phyloP scores from a whole-genome alignment of 2,888 invertebrate species.

The Conomelus anceps region DNA sequence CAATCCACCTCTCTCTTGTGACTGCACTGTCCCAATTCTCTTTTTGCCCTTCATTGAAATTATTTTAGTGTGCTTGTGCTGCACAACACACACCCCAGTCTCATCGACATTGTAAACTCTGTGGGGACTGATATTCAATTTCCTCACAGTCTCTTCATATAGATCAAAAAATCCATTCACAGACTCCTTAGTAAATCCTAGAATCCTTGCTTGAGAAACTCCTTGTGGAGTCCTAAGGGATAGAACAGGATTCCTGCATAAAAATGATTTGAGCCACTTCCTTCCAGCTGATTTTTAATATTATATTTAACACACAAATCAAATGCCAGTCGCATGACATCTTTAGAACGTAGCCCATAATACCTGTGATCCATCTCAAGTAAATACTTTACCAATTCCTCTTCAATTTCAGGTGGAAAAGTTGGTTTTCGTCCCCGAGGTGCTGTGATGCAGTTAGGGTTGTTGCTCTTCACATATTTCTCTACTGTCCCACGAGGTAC shows the following conservation, averaged over 20 bases:
- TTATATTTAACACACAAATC: too few species aligned
- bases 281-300: slow-evolving; percentile 3
- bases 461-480: too few species aligned
- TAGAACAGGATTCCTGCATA: slow-evolving; percentile 23
- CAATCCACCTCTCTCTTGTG: too few species aligned
- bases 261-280: slow-evolving; percentile 21
- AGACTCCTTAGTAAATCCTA: too few species aligned
- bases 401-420: slow-evolving; percentile 1
- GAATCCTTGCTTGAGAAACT: too few species aligned
- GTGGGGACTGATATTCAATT: too few species aligned
- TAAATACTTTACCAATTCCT: too few species aligned
- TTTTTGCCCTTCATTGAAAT: slow-evolving; percentile 37
- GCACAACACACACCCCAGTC: too few species aligned
- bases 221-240: too few species aligned
- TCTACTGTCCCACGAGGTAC: too few species aligned
- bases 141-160: slow-evolving; percentile 25
- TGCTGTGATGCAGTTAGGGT: neutral
- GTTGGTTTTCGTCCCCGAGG: slow-evolving; percentile 14
- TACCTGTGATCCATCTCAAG: slow-evolving; percentile 6
- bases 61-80: slow-evolving; percentile 35
- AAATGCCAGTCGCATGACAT: slow-evolving; percentile 14
- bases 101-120: too few species aligned
- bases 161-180: slow-evolving; percentile 24
- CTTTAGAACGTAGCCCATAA: slow-evolving; percentile 16
- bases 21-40: too few species aligned